phyloP scores from a whole-genome alignment of 1,140 invertebrate genomes.

The Solenopsis invicta region DNA sequence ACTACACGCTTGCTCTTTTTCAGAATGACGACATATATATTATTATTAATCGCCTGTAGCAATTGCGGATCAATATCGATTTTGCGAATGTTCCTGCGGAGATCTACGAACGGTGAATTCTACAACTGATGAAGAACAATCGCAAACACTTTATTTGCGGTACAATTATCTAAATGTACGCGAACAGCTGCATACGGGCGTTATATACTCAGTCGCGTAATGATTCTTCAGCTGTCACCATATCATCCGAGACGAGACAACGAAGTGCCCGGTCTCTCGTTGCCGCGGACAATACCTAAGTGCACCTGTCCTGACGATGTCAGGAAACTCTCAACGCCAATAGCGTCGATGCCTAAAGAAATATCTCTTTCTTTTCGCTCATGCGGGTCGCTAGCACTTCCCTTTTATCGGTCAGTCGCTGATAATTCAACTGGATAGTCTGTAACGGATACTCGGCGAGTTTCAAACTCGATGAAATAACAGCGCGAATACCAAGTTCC shows the following conservation, averaged over 20 bases:
- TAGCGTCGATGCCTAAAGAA: neutral
- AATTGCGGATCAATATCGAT: neutral
- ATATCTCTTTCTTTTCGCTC: neutral
- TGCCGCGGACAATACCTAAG: slow-evolving; percentile 64
- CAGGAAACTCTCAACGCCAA: slow-evolving; percentile 26
- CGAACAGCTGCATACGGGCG: slow-evolving; percentile 81
- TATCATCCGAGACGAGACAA: slow-evolving; percentile 54
- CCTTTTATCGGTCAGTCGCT: slow-evolving; percentile 1
- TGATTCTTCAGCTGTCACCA: slow-evolving; percentile 82
- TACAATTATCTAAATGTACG: slow-evolving; percentile 73
- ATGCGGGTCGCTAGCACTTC: slow-evolving; percentile 29
- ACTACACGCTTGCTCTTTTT: neutral
- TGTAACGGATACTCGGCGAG: neutral
- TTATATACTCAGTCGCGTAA: slow-evolving; percentile 76
- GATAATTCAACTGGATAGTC: neutral
- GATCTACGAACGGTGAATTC: neutral
- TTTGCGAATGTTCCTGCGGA: neutral
- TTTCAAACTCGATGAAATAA: neutral
- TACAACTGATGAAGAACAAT: slow-evolving; percentile 20
- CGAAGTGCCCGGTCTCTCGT: slow-evolving; percentile 38
- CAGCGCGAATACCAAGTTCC: neutral
- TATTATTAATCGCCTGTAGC: neutral
- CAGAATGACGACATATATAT: neutral
- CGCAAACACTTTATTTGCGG: slow-evolving; percentile 34
- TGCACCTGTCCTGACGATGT: slow-evolving; percentile 67